These are phyloP conservation scores for Hemiprocne comata DNA, from an alignment of 2,113 vertebrate species.

Conservation along the genomic window DNA sequence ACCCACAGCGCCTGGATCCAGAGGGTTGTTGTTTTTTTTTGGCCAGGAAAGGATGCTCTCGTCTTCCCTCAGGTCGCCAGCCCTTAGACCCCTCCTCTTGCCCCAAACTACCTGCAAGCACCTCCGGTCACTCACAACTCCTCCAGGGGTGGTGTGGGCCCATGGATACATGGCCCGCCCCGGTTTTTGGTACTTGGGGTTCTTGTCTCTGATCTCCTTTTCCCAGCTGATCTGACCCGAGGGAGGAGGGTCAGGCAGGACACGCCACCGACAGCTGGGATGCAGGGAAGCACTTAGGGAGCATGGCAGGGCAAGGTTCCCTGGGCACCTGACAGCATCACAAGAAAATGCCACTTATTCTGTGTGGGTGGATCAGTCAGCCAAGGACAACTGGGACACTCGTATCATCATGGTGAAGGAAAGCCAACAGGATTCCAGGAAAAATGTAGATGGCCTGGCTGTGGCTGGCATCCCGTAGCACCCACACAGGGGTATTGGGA, in stretches of 20 bases:
- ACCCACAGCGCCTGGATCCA: not conserved
- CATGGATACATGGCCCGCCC: fast-evolving
- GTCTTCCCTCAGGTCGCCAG: not conserved
- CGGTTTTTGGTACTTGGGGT: fast-evolving
- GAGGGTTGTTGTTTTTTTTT: too few species aligned
- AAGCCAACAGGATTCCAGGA: not conserved
- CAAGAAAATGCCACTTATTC: not conserved
- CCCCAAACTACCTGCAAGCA: not conserved
- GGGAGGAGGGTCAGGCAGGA: not conserved
- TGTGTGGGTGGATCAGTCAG: not conserved
- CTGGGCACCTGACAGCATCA: not conserved
- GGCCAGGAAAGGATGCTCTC: not conserved
- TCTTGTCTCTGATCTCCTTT: not conserved
- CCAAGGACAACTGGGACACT: not conserved
- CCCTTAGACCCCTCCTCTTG: not conserved
- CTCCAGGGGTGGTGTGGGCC: fast-evolving
- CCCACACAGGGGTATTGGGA: not conserved
- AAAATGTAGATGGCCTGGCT: not conserved
- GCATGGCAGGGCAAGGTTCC: fast-evolving
- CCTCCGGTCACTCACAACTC: not conserved
- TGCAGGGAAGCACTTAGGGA: not conserved
- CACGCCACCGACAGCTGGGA: fast-evolving
- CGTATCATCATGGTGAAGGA: not conserved
- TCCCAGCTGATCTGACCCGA: not conserved
- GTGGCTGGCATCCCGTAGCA: fast-evolving